Conservation (phyloP, 2,113 vertebrate species). For the Archilochus colubris region DNA sequence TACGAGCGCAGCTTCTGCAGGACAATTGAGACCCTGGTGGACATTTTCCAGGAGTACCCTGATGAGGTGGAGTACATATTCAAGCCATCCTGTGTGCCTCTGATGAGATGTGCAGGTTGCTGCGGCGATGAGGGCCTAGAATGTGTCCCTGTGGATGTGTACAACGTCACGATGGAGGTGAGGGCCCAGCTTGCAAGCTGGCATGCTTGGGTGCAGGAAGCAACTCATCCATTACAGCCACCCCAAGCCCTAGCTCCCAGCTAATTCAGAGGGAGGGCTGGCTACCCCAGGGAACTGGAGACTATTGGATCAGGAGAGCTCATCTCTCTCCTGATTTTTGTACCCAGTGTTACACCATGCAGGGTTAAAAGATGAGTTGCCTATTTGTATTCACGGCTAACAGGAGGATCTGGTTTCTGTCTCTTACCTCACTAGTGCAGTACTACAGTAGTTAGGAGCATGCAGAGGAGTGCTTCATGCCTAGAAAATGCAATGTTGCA, state of each 20-base stretch:
- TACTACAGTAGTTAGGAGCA: background rate
- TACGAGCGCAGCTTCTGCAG: slow-evolving; percentile 92
- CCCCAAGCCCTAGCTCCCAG: background rate
- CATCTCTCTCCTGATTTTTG: background rate
- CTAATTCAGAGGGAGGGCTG: background rate
- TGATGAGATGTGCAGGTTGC: slow-evolving; percentile 94
- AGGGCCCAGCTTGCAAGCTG: slow-evolving; percentile 9
- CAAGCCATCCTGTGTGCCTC: slow-evolving; percentile 94
- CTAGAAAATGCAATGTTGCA: background rate
- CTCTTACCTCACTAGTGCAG: background rate
- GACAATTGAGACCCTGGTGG: slow-evolving; percentile 92
- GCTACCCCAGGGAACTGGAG: background rate
- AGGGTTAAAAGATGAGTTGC: background rate
- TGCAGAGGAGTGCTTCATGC: background rate
- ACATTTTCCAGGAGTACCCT: slow-evolving; percentile 96
- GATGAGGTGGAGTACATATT: slow-evolving; percentile 96
- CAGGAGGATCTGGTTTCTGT: background rate
- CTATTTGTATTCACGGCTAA: background rate
- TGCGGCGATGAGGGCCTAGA: slow-evolving; percentile 93
- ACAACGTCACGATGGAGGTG: slow-evolving; percentile 97
- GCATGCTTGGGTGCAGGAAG: background rate
- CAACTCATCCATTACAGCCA: background rate
- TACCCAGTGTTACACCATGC: background rate
- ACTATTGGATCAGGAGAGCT: background rate
- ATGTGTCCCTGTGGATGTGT: slow-evolving; percentile 86